Evolutionary conservation across 2,888 invertebrate genomes (phyloP).

Genomic region (Elegia similella): DNA sequence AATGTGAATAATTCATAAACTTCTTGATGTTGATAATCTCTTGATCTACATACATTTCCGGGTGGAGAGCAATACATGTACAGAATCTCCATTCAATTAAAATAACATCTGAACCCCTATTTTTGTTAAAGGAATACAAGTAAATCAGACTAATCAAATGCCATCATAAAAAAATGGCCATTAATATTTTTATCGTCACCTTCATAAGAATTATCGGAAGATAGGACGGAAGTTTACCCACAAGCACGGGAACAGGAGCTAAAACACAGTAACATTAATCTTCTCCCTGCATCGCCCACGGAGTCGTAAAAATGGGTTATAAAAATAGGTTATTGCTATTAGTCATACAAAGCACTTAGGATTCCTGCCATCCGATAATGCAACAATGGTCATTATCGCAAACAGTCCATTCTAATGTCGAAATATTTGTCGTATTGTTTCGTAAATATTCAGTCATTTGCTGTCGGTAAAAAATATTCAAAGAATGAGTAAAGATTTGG

Average conservation of each 20-base stretch:
- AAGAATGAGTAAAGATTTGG: not conserved
- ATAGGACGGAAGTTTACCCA: conserved; percentile 6
- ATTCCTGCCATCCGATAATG: not conserved
- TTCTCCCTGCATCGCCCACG: conserved; percentile 4
- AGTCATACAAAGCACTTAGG: conserved; percentile 2
- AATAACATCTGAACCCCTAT: too few relatives aligned
- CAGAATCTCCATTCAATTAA: too few relatives aligned
- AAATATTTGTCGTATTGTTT: conserved; percentile 10
- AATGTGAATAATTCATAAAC: too few relatives aligned
- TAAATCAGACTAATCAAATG: too few relatives aligned
- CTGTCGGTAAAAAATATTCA: not conserved
- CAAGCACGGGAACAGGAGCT: not conserved
- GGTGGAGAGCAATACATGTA: too few relatives aligned
- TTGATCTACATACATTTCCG: too few relatives aligned
- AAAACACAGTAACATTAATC: not conserved
- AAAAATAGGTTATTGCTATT: not conserved
- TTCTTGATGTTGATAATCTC: too few relatives aligned
- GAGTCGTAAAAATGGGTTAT: conserved; percentile 3
- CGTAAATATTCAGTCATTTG: not conserved
- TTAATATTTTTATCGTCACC: too few relatives aligned
- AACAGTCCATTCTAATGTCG: conserved; percentile 7
- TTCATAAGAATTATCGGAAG: not conserved
- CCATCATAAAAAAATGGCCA: too few relatives aligned
- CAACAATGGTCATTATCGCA: conserved; percentile 8
- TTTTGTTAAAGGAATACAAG: too few relatives aligned